phyloP scores from a whole-genome alignment of 1,140 invertebrate genomes.

The Aphidius ervi region DNA sequence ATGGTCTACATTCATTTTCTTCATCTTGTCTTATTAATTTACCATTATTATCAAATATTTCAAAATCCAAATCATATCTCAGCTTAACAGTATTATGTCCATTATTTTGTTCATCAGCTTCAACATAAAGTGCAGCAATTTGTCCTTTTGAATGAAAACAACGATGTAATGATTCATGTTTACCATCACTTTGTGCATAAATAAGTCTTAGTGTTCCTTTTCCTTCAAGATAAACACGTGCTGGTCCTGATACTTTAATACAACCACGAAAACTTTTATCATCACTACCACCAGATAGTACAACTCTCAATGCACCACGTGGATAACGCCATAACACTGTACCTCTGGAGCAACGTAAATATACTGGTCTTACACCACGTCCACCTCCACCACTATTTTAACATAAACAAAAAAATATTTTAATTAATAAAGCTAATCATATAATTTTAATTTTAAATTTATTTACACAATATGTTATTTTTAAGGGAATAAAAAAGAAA shows the following conservation, averaged over 20 bases:
- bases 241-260: conserved; percentile 59
- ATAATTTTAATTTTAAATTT: no score
- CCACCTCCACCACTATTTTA: conserved; percentile 45
- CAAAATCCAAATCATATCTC: conserved; percentile 63
- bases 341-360: conserved; percentile 71
- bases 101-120: conserved; percentile 52
- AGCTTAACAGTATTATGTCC: conserved; percentile 53
- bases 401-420: conserved; percentile 11
- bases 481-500: no score
- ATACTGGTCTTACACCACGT: conserved; percentile 70
- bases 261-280: conserved; percentile 68
- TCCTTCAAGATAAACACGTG: conserved; percentile 68
- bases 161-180: conserved; percentile 55
- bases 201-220: conserved; percentile 60
- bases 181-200: conserved; percentile 61
- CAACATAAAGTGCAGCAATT: conserved; percentile 70
- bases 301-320: conserved; percentile 66
- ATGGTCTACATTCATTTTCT: conserved; percentile 69
- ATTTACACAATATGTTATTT: no score
- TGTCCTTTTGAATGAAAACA: conserved; percentile 64
- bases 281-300: conserved; percentile 59
- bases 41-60: conserved; percentile 17
- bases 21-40: conserved; percentile 36
- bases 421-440: no score
- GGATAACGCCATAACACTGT: conserved; percentile 71